Conservation (phyloP, 92 coral and sea anemone species). For the Chrysogorgia sp. region DNA sequence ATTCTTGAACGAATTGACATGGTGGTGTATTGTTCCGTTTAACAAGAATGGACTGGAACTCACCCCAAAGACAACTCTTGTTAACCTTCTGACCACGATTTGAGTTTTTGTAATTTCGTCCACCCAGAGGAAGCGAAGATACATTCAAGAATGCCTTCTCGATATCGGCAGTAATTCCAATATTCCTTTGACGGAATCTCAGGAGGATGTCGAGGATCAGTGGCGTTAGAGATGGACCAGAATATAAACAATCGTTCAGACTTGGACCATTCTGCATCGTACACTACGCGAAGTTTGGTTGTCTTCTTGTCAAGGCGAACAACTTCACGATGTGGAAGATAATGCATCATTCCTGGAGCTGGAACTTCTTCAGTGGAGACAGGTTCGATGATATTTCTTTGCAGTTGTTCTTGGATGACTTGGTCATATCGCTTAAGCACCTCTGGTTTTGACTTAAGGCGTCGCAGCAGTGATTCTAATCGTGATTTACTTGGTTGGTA, state of each 20-base stretch:
- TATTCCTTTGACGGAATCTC: constrained; percentile 28
- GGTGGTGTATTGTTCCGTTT: constrained; percentile 15
- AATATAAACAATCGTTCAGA: constrained; percentile 20
- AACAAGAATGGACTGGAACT: constrained; percentile 25
- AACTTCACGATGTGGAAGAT: constrained; percentile 42
- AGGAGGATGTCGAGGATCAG: constrained; percentile 30
- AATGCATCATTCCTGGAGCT: constrained; percentile 16
- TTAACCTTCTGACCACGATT: constrained; percentile 26
- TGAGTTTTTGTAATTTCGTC: constrained; percentile 13
- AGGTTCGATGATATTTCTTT: constrained; percentile 43
- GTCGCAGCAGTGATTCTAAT: constrained; percentile 18
- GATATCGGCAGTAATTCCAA: constrained; percentile 48
- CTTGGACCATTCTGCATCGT: constrained; percentile 33
- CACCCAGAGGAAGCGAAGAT: constrained; percentile 37
- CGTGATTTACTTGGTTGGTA: constrained; percentile 16
- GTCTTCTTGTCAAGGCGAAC: constrained; percentile 29
- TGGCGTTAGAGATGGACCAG: constrained; percentile 47
- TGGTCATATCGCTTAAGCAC: constrained; percentile 36
- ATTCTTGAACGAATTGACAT: not conserved
- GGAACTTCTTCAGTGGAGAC: constrained; percentile 27
- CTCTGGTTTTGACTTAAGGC: constrained; percentile 41
- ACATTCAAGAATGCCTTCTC: constrained; percentile 54
- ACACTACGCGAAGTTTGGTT: constrained; percentile 2
- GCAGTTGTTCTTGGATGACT: constrained; percentile 48
- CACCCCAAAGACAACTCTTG: constrained; percentile 37